A percentile compares a stretch with the other conserved stretches of the same genome.
Evolutionary conservation across 2,113 vertebrate species (phyloP).

Genomic region (Microtus richardsoni): DNA sequence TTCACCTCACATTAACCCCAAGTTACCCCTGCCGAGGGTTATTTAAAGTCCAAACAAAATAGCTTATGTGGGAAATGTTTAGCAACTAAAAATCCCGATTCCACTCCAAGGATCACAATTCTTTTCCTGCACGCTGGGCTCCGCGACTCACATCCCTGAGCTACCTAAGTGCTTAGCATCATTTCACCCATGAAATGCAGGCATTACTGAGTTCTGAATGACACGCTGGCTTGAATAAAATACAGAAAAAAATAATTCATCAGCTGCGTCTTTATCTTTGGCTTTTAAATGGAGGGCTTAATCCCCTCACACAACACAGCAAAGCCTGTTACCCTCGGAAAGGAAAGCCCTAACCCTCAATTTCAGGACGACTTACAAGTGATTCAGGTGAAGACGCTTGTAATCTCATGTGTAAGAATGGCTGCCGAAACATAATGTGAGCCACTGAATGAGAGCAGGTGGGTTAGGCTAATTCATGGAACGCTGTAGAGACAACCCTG

Average conservation of each 20-base stretch:
- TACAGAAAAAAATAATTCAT: not conserved
- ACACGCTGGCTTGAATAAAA: conserved; percentile 60
- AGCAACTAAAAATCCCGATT: conserved; percentile 22
- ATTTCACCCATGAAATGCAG: conserved; percentile 55
- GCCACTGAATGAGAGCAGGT: conserved; percentile 83
- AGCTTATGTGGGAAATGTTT: conserved; percentile 13
- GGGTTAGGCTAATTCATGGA: conserved; percentile 86
- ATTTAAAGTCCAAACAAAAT: conserved; percentile 43
- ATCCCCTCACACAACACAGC: conserved; percentile 81
- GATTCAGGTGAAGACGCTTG: conserved; percentile 84
- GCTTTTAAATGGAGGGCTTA: conserved; percentile 73
- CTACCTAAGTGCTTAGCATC: not conserved
- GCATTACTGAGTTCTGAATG: conserved; percentile 65
- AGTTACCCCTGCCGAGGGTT: not conserved
- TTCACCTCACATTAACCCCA: not conserved
- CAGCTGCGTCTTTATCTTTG: conserved; percentile 63
- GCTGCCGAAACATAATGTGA: conserved; percentile 86
- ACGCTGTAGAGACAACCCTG: conserved; percentile 79
- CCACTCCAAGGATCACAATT: conserved; percentile 21
- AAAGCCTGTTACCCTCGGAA: conserved; percentile 83
- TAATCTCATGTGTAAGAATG: conserved; percentile 84
- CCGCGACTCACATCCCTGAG: conserved; percentile 13
- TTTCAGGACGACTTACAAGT: conserved; percentile 86
- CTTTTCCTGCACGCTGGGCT: conserved; percentile 31
- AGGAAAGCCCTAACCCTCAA: conserved; percentile 79